Percentiles rank a stretch among this genome's conserved stretches.
phyloP scores from a whole-genome alignment of 2,888 invertebrate genomes.

The Chymomyza caudatula region DNA sequence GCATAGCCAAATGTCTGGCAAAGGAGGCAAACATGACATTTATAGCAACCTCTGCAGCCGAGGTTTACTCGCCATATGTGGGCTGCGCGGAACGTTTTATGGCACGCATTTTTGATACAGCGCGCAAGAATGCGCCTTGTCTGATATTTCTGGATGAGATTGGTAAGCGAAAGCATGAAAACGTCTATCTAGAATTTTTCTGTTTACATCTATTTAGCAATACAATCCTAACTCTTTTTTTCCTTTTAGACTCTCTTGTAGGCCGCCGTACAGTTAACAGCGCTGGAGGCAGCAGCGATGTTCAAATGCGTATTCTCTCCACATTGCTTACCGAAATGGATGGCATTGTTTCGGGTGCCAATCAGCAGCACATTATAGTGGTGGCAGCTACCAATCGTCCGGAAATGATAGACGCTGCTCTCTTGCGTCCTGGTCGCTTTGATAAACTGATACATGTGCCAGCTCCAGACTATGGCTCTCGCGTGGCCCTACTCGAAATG shows the following conservation, averaged over 20 bases:
- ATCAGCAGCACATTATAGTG: conserved; percentile 79
- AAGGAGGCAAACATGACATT: conserved; percentile 80
- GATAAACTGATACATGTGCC: conserved; percentile 82
- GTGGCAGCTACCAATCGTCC: conserved; percentile 84
- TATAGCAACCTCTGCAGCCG: conserved; percentile 81
- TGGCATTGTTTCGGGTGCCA: conserved; percentile 79
- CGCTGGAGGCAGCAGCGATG: conserved; percentile 74
- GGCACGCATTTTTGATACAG: conserved; percentile 81
- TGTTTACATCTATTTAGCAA: background rate
- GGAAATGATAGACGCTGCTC: conserved; percentile 82
- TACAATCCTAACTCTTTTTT: background rate
- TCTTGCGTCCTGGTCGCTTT: conserved; percentile 82
- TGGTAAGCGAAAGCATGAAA: conserved; percentile 67
- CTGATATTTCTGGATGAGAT: conserved; percentile 84
- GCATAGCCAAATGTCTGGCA: conserved; percentile 81
- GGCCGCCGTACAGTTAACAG: conserved; percentile 74
- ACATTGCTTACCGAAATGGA: conserved; percentile 84
- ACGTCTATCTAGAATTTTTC: background rate
- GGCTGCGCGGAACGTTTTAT: conserved; percentile 83
- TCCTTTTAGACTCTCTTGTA: conserved; percentile 78
- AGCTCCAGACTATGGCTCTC: conserved; percentile 80
- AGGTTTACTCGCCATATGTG: conserved; percentile 83
- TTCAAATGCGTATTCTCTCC: conserved; percentile 81
- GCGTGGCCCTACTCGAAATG: conserved; percentile 79
- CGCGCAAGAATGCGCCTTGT: conserved; percentile 81